phyloP scores from a whole-genome alignment of 64 coral and sea anemone species.

The Pachyseris speciosa region DNA sequence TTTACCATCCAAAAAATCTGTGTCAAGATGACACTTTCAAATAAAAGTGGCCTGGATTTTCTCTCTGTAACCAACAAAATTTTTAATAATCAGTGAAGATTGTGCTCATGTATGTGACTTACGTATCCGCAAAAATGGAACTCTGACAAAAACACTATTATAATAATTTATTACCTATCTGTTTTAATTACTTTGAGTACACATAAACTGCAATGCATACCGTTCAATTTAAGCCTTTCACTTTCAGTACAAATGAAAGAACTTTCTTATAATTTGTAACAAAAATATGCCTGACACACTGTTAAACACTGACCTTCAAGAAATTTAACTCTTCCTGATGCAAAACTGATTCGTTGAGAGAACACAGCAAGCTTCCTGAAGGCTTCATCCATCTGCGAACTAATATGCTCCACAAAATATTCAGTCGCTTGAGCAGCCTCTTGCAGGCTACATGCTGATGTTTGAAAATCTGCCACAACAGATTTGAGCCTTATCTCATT shows the following conservation, averaged over 20 bases:
- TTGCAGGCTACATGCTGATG: background rate
- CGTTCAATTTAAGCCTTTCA: no score
- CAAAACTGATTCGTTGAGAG: constrained; percentile 86
- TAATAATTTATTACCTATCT: no score
- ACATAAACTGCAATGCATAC: no score
- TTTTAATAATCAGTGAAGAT: no score
- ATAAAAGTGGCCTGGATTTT: no score
- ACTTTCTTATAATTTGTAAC: background rate
- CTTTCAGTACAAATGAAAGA: background rate
- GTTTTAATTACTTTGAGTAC: no score
- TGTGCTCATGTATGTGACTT: no score
- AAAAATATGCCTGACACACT: background rate
- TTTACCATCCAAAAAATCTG: no score
- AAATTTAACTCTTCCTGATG: constrained; percentile 79
- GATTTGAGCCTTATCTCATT: constrained; percentile 41
- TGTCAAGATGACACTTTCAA: no score
- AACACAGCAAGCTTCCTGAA: constrained; percentile 54
- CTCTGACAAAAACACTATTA: no score
- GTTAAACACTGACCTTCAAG: constrained; percentile 69
- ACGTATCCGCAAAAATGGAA: no score
- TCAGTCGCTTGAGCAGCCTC: constrained; percentile 20
- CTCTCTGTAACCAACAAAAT: no score
- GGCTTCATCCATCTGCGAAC: constrained; percentile 65
- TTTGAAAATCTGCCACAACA: constrained; percentile 23
- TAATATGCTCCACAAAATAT: constrained; percentile 4